Percentiles rank a stretch among this genome's conserved stretches.
Evolutionary conservation across 2,888 invertebrate species (phyloP).

Genomic region (Scaptomyza cyrtandrae): DNA sequence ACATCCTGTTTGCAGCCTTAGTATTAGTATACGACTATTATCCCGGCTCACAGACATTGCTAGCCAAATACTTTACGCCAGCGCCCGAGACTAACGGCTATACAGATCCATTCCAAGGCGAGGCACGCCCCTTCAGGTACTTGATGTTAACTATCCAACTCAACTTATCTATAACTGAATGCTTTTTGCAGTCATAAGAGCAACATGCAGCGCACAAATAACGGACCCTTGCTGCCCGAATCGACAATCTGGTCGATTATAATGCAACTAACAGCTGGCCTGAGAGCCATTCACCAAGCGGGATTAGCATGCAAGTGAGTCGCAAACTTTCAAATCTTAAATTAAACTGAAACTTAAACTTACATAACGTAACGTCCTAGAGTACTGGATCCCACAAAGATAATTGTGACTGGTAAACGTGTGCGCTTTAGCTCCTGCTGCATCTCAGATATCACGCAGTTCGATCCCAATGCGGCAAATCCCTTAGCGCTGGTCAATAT

Average conservation of each 20-base stretch:
- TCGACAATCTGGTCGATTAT: slow-evolving; percentile 97
- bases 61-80: slow-evolving; percentile 92
- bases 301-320: slow-evolving; percentile 87
- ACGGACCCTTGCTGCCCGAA: slow-evolving; percentile 93
- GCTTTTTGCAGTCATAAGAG: slow-evolving; percentile 83
- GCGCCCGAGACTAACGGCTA: slow-evolving; percentile 87
- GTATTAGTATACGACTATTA: slow-evolving; percentile 98
- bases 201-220: slow-evolving; percentile 85
- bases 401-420: slow-evolving; percentile 91
- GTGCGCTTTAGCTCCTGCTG: slow-evolving; percentile 92
- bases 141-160: too few relatives aligned
- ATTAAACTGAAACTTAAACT: not conserved
- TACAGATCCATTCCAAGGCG: slow-evolving; percentile 92
- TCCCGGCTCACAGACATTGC: slow-evolving; percentile 94
- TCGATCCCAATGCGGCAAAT: slow-evolving; percentile 89
- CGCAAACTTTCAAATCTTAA: too few relatives aligned
- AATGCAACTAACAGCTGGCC: slow-evolving; percentile 96
- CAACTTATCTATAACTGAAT: not conserved
- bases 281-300: slow-evolving; percentile 94
- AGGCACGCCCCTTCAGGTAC: slow-evolving; percentile 87
- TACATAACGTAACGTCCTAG: slow-evolving; percentile 83
- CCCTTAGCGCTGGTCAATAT: slow-evolving; percentile 88
- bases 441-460: slow-evolving; percentile 92
- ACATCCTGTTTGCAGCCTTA: slow-evolving; percentile 87
- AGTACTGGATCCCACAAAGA: slow-evolving; percentile 96